A percentile compares a stretch with the other conserved stretches of the same genome.
Conservation (phyloP, 2,797 vertebrate genomes). For the Eurystomus glaucurus region DNA sequence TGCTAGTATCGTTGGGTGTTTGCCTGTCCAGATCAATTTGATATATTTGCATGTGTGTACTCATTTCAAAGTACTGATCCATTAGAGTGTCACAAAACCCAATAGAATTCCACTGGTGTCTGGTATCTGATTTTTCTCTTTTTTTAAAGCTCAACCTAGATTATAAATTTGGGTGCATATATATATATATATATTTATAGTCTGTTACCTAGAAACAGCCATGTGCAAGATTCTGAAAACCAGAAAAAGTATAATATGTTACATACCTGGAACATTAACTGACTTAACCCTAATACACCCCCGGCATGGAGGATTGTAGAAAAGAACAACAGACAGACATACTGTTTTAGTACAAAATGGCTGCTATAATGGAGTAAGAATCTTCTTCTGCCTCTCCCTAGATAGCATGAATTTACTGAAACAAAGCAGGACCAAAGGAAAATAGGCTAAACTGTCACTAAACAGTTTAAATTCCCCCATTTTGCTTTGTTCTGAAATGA, state of each 20-base stretch:
- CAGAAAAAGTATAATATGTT: background rate
- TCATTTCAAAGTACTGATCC: background rate
- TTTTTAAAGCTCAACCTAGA: background rate
- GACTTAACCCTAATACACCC: background rate
- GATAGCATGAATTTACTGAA: background rate
- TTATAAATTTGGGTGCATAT: background rate
- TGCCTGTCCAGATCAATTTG: background rate
- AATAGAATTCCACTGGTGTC: background rate
- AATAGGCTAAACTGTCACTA: background rate
- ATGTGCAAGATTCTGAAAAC: background rate
- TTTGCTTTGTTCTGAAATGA: slow-evolving; percentile 35
- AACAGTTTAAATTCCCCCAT: background rate
- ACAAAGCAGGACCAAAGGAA: slow-evolving; percentile 34
- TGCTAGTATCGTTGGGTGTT: background rate
- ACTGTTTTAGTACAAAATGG: background rate
- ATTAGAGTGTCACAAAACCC: background rate
- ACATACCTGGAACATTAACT: background rate
- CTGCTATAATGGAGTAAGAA: background rate
- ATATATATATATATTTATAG: too few relatives aligned
- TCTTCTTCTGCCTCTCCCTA: background rate
- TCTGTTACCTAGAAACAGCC: background rate
- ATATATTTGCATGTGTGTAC: background rate
- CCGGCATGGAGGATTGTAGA: background rate
- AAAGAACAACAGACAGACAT: background rate
- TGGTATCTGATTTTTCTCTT: background rate